Evolutionary conservation across 2,888 invertebrate genomes (phyloP).

Genomic region (Carabus problematicus): DNA sequence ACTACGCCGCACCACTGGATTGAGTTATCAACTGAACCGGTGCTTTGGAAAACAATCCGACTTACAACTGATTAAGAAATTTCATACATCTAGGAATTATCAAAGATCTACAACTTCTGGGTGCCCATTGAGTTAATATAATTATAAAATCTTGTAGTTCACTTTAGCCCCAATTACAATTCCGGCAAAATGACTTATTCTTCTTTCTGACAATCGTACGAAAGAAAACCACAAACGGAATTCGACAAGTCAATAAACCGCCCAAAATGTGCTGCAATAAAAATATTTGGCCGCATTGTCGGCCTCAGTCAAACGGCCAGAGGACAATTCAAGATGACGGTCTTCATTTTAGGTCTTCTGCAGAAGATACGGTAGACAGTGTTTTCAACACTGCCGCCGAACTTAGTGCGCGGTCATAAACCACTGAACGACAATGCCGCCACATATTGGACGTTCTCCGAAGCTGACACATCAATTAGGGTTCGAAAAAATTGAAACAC

Average conservation of each 20-base stretch:
- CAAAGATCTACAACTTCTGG: too few species aligned
- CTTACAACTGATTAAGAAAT: conserved; percentile 18
- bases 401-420: conserved; percentile 32
- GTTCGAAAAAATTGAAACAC: conserved; percentile 25
- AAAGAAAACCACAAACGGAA: conserved; percentile 25
- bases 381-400: conserved; percentile 41
- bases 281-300: conserved; percentile 38
- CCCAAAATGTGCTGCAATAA: conserved; percentile 38
- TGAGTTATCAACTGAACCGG: conserved; percentile 34
- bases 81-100: neutral
- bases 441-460: conserved; percentile 24
- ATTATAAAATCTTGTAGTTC: neutral
- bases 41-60: too few species aligned
- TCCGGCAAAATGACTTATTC: conserved; percentile 36
- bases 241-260: conserved; percentile 41
- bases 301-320: conserved; percentile 25
- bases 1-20: conserved; percentile 12
- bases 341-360: conserved; percentile 37
- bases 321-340: conserved; percentile 25
- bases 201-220: conserved; percentile 29
- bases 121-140: neutral
- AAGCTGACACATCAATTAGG: conserved; percentile 35
- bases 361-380: conserved; percentile 30
- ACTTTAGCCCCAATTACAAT: neutral
- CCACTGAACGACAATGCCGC: conserved; percentile 6